These are phyloP conservation scores for Rhodeus uyekii DNA, from an alignment of 2,797 vertebrate species.

Conservation along the genomic window DNA sequence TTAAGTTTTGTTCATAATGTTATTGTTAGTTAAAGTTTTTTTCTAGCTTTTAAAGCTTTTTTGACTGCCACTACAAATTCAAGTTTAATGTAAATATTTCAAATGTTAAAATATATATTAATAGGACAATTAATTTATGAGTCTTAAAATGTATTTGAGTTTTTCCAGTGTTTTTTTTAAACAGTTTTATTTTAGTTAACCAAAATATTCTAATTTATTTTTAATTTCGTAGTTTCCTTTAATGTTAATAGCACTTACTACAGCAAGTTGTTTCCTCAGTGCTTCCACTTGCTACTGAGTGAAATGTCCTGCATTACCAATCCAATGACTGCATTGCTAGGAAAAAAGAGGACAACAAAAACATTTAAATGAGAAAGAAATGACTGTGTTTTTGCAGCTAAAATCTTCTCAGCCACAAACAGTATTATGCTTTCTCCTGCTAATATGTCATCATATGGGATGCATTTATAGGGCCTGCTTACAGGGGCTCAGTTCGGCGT, in stretches of 20 bases:
- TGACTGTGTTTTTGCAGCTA: constrained; percentile 56
- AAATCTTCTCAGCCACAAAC: constrained; percentile 60
- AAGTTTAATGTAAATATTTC: background rate
- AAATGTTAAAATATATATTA: background rate
- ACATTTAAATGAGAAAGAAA: constrained; percentile 31
- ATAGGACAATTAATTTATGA: background rate
- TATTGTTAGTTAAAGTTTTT: background rate
- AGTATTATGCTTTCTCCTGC: constrained; percentile 58
- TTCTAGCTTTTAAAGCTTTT: background rate
- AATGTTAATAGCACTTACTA: background rate
- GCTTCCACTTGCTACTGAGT: constrained; percentile 4
- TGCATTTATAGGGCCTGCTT: constrained; percentile 63
- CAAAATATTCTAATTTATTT: background rate
- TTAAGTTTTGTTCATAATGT: background rate
- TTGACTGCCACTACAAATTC: background rate
- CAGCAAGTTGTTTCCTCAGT: too few species aligned
- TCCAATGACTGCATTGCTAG: constrained; percentile 6
- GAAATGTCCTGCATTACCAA: constrained; percentile 8
- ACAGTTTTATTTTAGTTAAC: background rate
- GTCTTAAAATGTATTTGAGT: too few species aligned
- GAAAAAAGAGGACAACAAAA: constrained; percentile 34
- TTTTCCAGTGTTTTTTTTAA: background rate
- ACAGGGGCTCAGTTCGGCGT: constrained; percentile 69
- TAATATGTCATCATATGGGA: constrained; percentile 67
- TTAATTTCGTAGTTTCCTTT: background rate